These are phyloP conservation scores for Istiophorus platypterus DNA, from an alignment of 2,113 vertebrate genomes.

Conservation along the genomic window DNA sequence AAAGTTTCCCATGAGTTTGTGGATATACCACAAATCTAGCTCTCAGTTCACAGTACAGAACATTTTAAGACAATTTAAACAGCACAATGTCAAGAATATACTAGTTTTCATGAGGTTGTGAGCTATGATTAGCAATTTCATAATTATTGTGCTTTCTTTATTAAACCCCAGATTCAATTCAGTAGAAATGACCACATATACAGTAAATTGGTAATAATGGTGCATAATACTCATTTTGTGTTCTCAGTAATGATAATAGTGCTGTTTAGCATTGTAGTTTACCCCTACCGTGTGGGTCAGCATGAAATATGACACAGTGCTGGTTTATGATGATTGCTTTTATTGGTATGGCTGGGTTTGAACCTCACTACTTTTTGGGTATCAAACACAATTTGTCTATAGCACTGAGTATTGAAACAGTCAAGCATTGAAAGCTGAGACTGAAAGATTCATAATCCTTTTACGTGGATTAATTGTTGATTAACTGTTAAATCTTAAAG, in stretches of 20 bases:
- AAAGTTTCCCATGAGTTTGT: slow-evolving; percentile 72
- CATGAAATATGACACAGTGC: slow-evolving; percentile 22
- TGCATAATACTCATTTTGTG: slow-evolving; percentile 58
- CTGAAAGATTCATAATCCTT: neutral
- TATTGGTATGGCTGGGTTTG: neutral
- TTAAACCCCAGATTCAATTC: slow-evolving; percentile 38
- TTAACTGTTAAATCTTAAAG: too few relatives aligned
- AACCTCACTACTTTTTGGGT: neutral
- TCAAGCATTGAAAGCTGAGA: neutral
- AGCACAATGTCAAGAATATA: slow-evolving; percentile 19
- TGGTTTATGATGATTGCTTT: slow-evolving; percentile 27
- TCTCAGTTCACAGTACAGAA: slow-evolving; percentile 21
- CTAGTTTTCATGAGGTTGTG: slow-evolving; percentile 14
- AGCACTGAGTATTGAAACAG: neutral
- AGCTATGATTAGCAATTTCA: slow-evolving; percentile 34
- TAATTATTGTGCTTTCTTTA: slow-evolving; percentile 46
- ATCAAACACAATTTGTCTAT: neutral
- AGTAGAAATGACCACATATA: slow-evolving; percentile 48
- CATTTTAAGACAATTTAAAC: slow-evolving; percentile 35
- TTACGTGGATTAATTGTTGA: neutral
- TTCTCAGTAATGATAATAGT: slow-evolving; percentile 51
- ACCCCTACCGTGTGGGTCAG: slow-evolving; percentile 50
- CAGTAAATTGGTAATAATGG: slow-evolving; percentile 58
- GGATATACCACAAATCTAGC: slow-evolving; percentile 62
- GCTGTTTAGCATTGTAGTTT: slow-evolving; percentile 51